phyloP scores from a whole-genome alignment of 2,113 vertebrate genomes.

The Actenoides hombroni region DNA sequence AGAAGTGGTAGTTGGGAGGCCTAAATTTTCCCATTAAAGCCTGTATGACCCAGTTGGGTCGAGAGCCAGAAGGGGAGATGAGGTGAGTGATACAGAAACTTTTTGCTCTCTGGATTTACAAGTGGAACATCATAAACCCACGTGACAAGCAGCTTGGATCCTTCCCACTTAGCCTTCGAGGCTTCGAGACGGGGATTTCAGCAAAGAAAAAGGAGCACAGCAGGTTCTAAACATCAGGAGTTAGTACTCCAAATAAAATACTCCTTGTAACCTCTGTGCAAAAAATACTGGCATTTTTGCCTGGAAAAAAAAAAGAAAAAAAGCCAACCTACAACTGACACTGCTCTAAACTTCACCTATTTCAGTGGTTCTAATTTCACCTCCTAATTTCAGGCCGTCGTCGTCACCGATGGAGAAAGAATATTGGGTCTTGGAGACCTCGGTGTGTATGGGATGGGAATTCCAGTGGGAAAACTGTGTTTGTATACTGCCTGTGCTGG shows the following conservation, averaged over 20 bases:
- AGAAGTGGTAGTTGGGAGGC: background rate
- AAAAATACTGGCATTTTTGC: background rate
- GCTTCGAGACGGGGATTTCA: background rate
- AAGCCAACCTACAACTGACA: background rate
- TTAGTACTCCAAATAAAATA: background rate
- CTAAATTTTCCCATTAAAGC: background rate
- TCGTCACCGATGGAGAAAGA: background rate
- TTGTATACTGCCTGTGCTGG: background rate
- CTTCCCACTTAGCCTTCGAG: background rate
- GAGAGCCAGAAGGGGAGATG: background rate
- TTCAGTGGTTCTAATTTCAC: fast-evolving
- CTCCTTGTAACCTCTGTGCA: background rate
- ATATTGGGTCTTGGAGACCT: background rate
- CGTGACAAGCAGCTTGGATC: background rate
- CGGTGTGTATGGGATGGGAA: background rate
- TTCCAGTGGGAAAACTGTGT: background rate
- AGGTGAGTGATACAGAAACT: fast-evolving
- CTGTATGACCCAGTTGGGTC: background rate
- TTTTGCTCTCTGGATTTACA: background rate
- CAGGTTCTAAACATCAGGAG: background rate
- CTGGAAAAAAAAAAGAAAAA: background rate
- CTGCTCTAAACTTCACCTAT: background rate
- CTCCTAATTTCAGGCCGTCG: background rate
- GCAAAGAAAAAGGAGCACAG: background rate
- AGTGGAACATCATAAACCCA: background rate